Base-by-base conservation (phyloP, 30 jellyfish, hydroid and myxozoan genomes). In the Pseudorhiza aurosa region DNA sequence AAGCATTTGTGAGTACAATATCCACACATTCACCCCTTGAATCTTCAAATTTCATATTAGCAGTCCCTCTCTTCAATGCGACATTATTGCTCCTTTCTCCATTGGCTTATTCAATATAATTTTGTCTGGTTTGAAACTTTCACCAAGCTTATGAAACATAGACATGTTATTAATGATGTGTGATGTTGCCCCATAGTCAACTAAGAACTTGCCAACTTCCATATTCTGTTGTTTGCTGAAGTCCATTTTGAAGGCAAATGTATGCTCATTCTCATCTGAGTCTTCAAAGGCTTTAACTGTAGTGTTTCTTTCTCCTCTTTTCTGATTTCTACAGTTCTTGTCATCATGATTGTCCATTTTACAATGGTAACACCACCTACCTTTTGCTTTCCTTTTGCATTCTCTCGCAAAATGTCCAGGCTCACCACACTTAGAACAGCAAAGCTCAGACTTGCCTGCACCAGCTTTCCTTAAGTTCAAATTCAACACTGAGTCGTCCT, bases 81-180 rank as follows among this genome's bases (percentile, higher is more conserved):
- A 73, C 85, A 51, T 85, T 85, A 60, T 73, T 85, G 21, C 53
- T 9, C 51, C 65, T 73, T 32, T 76, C 21, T 4, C 90, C 96
- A 85, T 86, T 53, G 8, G 96, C 92, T 24, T 75, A 58, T 36
- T 86, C 93, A 28, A 86, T 86, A 64, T 19, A 86, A 77, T 86
- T 11, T 75, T 45, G 2, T 17, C 4, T 3, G 92, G 91, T 30
- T 85, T 67, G 49, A 73, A 85, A 12, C 33, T 60, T 2, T 14
- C 39, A 26, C 75, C 91, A 59, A 59, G 59, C 46, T 22, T n/a
- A 27, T 22, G 31, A 65, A 64, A 81, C 53, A 64, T 81, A 29
- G 84, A 12, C 28, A 45, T n/a, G 43, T 62, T 75, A 1, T 17
- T 78, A 1, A 78, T 27, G 1, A 62, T 78, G 37, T 78, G 90